These are phyloP conservation scores for Dicrostonyx torquatus DNA, from an alignment of 2,797 vertebrate genomes.

Conservation along the genomic window DNA sequence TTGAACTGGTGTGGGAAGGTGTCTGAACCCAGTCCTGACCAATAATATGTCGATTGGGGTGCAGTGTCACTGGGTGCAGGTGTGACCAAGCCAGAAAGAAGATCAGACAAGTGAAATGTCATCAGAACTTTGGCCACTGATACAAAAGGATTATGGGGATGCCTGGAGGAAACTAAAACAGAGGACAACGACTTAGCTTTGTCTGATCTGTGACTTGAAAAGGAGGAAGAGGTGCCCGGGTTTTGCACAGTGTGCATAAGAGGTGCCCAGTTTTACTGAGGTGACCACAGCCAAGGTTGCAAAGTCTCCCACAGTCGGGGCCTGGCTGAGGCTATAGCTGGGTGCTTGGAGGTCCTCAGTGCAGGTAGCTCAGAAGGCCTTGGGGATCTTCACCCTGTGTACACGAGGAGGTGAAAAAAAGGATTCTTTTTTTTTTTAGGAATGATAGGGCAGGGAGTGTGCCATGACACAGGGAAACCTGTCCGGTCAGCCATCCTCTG, in stretches of 20 bases:
- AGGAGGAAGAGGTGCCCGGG: not conserved
- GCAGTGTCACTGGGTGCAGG: not conserved
- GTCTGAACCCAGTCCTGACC: not conserved
- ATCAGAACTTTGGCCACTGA: not conserved
- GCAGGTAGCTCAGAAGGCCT: accelerated
- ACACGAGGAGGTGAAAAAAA: accelerated
- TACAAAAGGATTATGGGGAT: too few relatives aligned
- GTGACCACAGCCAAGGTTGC: not conserved
- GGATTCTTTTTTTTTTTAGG: not conserved
- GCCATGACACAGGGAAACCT: not conserved
- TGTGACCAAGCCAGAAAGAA: not conserved
- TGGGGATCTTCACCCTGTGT: not conserved
- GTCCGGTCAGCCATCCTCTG: not conserved
- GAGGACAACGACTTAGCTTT: not conserved
- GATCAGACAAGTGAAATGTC: not conserved
- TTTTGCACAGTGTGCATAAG: too few relatives aligned
- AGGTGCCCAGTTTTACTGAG: too few relatives aligned
- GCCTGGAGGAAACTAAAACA: not conserved
- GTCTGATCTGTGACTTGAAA: not conserved
- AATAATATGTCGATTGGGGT: accelerated
- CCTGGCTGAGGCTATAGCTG: not conserved
- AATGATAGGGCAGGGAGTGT: not conserved
- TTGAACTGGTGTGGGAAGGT: not conserved
- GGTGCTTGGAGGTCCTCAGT: not conserved
- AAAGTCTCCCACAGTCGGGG: not conserved